These are phyloP conservation scores for Epicampocera succincta DNA, from an alignment of 2,888 invertebrate species.

Conservation along the genomic window DNA sequence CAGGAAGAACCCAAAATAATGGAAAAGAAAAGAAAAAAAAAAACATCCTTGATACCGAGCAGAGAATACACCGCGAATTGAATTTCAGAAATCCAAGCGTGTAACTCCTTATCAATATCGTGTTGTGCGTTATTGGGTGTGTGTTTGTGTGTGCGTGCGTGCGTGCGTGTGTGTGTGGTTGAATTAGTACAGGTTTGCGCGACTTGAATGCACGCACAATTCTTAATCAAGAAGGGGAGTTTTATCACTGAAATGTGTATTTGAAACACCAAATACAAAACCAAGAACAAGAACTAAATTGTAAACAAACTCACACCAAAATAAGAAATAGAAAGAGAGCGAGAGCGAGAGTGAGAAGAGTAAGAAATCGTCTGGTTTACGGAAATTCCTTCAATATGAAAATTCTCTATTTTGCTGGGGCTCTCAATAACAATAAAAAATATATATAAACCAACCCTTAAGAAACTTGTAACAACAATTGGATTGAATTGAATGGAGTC, in stretches of 20 bases:
- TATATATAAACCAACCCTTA: constrained; percentile 49
- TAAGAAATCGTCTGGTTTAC: not conserved
- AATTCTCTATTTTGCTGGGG: not conserved
- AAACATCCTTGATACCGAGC: constrained; percentile 32
- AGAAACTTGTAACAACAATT: constrained; percentile 37
- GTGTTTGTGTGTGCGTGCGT: not conserved
- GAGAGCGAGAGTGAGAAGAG: not conserved
- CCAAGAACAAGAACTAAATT: not conserved
- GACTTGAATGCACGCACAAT: constrained; percentile 30
- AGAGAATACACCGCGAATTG: constrained; percentile 33
- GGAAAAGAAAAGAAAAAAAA: constrained; percentile 2
- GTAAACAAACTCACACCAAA: constrained; percentile 27
- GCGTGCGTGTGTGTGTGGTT: constrained; percentile 25
- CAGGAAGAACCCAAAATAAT: constrained; percentile 40
- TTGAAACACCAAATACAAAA: not conserved
- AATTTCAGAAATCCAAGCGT: not conserved
- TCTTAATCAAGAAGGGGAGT: constrained; percentile 52
- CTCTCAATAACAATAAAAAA: too few relatives aligned
- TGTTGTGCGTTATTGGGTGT: constrained; percentile 16
- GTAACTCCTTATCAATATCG: not conserved
- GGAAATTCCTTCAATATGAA: not conserved
- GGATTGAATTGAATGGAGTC: constrained; percentile 39
- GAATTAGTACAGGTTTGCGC: constrained; percentile 62
- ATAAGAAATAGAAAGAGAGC: not conserved
- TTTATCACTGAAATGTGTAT: constrained; percentile 26